Percentiles rank a stretch among this genome's conserved stretches.
Evolutionary conservation across 2,888 invertebrate genomes (phyloP).

Genomic region (Tortricodes alternella): DNA sequence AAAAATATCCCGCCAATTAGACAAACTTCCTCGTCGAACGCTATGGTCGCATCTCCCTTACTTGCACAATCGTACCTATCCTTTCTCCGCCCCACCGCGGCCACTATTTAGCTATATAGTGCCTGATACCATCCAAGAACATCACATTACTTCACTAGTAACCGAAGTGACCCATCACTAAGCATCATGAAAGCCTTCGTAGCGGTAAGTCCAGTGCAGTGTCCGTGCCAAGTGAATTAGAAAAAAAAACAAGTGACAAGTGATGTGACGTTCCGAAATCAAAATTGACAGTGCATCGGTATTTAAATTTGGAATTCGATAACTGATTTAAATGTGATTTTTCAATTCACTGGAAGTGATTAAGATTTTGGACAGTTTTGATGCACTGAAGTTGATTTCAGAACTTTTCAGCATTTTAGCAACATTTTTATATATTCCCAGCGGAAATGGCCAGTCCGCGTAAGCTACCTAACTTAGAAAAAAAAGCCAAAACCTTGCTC

Average conservation of each 20-base stretch:
- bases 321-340: slow-evolving; percentile 34
- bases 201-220: slow-evolving; percentile 77
- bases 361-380: slow-evolving; percentile 29
- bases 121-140: slow-evolving; percentile 57
- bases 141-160: slow-evolving; percentile 74
- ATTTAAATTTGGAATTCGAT: slow-evolving; percentile 32
- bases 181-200: slow-evolving; percentile 80
- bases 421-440: slow-evolving; percentile 19
- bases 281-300: slow-evolving; percentile 42
- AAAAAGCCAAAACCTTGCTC: no score
- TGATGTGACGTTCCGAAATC: slow-evolving; percentile 75
- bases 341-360: slow-evolving; percentile 23
- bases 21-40: slow-evolving; percentile 64
- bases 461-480: no score
- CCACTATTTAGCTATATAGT: slow-evolving; percentile 70
- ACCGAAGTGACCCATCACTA: slow-evolving; percentile 77
- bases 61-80: slow-evolving; percentile 75
- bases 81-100: slow-evolving; percentile 79
- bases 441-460: no score
- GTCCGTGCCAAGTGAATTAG: slow-evolving; percentile 51
- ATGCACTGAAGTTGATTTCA: slow-evolving; percentile 44
- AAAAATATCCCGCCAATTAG: slow-evolving; percentile 70
- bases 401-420: slow-evolving; percentile 34
- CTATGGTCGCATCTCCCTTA: slow-evolving; percentile 69
- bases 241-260: slow-evolving; percentile 58